Percentiles rank a stretch among this genome's conserved stretches.
phyloP scores from a whole-genome alignment of 2,888 invertebrate species.

The Acanthosepion esculentum region DNA sequence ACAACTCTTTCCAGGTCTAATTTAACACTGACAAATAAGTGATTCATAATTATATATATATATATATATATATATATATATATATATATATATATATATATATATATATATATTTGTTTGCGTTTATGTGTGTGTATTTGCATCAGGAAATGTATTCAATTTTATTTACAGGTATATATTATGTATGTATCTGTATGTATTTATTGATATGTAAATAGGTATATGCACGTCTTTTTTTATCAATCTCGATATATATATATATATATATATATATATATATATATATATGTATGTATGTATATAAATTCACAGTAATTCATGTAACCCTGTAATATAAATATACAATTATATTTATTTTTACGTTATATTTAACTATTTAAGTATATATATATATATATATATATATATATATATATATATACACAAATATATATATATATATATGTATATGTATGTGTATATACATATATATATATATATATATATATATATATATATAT shows the following conservation, averaged over 20 bases:
- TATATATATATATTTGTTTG: background rate
- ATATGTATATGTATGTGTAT: background rate
- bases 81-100: background rate
- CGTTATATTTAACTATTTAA: too few relatives aligned
- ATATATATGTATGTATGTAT: background rate
- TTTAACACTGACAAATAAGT: too few relatives aligned
- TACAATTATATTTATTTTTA: too few relatives aligned
- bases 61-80: background rate
- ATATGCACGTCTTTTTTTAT: background rate
- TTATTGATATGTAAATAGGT: background rate
- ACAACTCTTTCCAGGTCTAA: too few relatives aligned
- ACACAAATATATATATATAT: background rate
- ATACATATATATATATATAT: background rate
- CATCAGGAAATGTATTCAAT: background rate
- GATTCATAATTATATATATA: background rate
- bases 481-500: background rate
- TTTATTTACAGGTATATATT: background rate
- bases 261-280: background rate
- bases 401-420: conserved; percentile 37
- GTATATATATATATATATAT: conserved; percentile 45
- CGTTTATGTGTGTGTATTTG: background rate
- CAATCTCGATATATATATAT: background rate
- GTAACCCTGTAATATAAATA: background rate
- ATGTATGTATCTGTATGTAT: background rate
- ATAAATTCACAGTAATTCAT: background rate